These are phyloP conservation scores for Pycnonotus jocosus DNA, from an alignment of 2,113 vertebrate species.

Conservation along the genomic window DNA sequence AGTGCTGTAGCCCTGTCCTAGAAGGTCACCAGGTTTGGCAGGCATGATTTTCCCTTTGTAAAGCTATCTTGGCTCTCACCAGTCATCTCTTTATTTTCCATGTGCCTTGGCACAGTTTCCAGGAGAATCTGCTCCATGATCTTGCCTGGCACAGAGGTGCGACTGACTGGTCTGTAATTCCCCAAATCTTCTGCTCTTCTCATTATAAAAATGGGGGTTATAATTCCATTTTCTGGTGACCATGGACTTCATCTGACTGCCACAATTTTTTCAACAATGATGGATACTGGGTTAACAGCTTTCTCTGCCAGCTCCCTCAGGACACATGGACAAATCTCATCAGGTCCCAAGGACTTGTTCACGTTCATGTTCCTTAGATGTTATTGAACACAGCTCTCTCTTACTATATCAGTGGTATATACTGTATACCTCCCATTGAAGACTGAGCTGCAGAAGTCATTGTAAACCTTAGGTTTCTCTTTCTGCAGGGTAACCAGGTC, in stretches of 20 bases:
- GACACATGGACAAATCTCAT: neutral
- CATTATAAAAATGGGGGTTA: too few relatives aligned
- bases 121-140: too few relatives aligned
- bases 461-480: neutral
- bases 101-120: too few relatives aligned
- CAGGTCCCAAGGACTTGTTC: too few relatives aligned
- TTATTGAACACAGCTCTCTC: neutral
- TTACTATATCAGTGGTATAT: neutral
- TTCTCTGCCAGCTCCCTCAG: neutral
- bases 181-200: too few relatives aligned
- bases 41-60: neutral
- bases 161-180: too few relatives aligned
- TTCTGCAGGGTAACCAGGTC: neutral
- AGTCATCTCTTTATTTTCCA: neutral
- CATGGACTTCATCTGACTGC: neutral
- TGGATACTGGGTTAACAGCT: neutral
- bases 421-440: neutral
- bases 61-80: neutral
- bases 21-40: neutral
- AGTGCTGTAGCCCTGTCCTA: neutral
- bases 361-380: neutral
- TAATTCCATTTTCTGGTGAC: too few relatives aligned
- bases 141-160: too few relatives aligned
- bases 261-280: neutral
- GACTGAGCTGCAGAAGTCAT: neutral